These are phyloP conservation scores for Platysternon megacephalum DNA, from an alignment of 2,113 vertebrate genomes.

Conservation along the genomic window DNA sequence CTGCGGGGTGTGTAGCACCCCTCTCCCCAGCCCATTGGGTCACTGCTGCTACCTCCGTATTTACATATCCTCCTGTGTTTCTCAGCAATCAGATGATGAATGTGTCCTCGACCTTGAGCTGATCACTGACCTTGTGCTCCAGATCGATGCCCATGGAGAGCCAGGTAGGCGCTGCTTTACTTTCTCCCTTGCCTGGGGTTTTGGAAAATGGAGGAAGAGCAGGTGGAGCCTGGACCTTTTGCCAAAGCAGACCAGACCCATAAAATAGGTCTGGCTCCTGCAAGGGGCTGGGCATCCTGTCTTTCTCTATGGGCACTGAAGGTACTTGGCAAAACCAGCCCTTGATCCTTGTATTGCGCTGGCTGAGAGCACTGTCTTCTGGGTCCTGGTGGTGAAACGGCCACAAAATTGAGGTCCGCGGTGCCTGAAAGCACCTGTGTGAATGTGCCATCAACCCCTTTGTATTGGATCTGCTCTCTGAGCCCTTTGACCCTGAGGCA, in stretches of 20 bases:
- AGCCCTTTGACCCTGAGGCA: background rate
- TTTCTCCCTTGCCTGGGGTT: background rate
- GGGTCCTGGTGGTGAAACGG: background rate
- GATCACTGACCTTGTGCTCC: constrained; percentile 89
- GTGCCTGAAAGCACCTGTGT: background rate
- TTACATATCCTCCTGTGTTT: background rate
- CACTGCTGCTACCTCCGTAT: no score
- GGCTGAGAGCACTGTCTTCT: background rate
- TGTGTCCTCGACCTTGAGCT: constrained; percentile 86
- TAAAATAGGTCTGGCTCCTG: accelerated
- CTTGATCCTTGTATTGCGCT: background rate
- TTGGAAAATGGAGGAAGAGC: accelerated
- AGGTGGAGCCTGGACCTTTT: background rate
- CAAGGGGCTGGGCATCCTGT: background rate
- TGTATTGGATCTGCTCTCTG: no score
- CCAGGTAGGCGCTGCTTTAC: constrained; percentile 82
- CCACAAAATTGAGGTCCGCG: background rate
- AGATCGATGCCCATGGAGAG: constrained; percentile 87
- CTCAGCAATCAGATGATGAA: constrained; percentile 80
- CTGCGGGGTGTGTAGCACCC: background rate
- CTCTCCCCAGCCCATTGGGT: background rate
- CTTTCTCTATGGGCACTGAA: accelerated
- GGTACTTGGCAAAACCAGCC: background rate
- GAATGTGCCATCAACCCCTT: background rate
- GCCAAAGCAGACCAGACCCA: background rate